phyloP scores from a whole-genome alignment of 1,140 invertebrate species.

The Drosophila suzukii region DNA sequence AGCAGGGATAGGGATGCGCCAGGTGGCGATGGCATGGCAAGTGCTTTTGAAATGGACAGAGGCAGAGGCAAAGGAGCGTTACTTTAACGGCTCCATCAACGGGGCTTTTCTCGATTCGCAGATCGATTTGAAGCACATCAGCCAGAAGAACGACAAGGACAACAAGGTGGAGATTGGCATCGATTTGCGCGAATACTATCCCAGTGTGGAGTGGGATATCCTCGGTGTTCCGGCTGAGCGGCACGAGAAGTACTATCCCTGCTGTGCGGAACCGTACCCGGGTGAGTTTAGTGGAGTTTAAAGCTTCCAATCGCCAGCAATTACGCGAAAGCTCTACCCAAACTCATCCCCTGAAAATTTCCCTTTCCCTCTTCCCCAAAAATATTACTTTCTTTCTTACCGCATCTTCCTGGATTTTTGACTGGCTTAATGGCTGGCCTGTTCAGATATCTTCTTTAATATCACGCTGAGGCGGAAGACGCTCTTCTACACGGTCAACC shows the following conservation, averaged over 20 bases:
- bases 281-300: constrained; percentile 86
- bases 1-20: constrained; percentile 20
- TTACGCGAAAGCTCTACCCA: constrained; percentile 78
- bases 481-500: constrained; percentile 97
- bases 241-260: constrained; percentile 95
- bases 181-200: constrained; percentile 96
- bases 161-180: constrained; percentile 95
- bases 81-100: constrained; percentile 59
- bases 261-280: constrained; percentile 94
- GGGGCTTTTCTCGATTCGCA: constrained; percentile 80
- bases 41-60: constrained; percentile 43
- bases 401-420: constrained; percentile 28
- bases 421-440: constrained; percentile 54
- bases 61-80: constrained; percentile 7
- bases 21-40: constrained; percentile 49
- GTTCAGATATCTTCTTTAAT: constrained; percentile 98
- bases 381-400: background rate
- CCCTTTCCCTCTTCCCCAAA: background rate
- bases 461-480: constrained; percentile 97
- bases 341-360: constrained; percentile 61
- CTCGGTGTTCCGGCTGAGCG: constrained; percentile 95
- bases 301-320: constrained; percentile 58
- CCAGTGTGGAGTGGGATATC: constrained; percentile 99
- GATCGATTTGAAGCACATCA: constrained; percentile 96
- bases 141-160: constrained; percentile 90